Base-by-base conservation (phyloP, 2,113 vertebrate genomes). In the Psettodes erumei region DNA sequence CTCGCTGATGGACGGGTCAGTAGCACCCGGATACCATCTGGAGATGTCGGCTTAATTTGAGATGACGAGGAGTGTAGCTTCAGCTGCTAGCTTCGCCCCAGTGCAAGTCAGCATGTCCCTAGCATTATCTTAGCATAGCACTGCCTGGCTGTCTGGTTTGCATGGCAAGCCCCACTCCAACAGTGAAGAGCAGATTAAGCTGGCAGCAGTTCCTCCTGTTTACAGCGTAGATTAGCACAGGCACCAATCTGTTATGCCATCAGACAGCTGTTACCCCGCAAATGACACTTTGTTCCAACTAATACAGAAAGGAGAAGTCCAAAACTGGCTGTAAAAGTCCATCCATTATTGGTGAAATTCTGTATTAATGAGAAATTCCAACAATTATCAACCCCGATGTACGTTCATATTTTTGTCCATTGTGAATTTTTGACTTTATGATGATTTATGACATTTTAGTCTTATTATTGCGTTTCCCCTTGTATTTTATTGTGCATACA, bases 141-240 rank as follows among this genome's bases (percentile, higher is more conserved):
- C 28, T 62, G 55, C 23, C 32, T 25, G 5, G 55, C 40, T 48
- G n/a, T n/a, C n/a, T n/a, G n/a, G n/a, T n/a, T n/a, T n/a, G 67
- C 66, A 47, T 4, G 51, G 69, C 54, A 33, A 55, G 19, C 63
- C 75, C 48, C 40, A 11, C 75, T 83, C 54, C 65, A 70, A 68
- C 47, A 43, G 19, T 70, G 83, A 89, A 90, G 80, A 89, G 85
- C 78, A 93, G 91, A 95, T 95, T 95, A 94, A 94, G 83, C 92
- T 90, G 61, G 83, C 88, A 84, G 75, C 33, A 74, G 83, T 83
- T 93, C 88, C 80, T 90, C 85, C 73, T 88, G 90, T 68, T 93
- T 91, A 88, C 88, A 87, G 82, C 60, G 74, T 56, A 87, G 90
- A 94, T 95, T 93, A 94, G 72, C 80, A 82, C 89, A 73, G 66